Conservation (phyloP, 2,797 vertebrate species). For the Eulemur mongoz region DNA sequence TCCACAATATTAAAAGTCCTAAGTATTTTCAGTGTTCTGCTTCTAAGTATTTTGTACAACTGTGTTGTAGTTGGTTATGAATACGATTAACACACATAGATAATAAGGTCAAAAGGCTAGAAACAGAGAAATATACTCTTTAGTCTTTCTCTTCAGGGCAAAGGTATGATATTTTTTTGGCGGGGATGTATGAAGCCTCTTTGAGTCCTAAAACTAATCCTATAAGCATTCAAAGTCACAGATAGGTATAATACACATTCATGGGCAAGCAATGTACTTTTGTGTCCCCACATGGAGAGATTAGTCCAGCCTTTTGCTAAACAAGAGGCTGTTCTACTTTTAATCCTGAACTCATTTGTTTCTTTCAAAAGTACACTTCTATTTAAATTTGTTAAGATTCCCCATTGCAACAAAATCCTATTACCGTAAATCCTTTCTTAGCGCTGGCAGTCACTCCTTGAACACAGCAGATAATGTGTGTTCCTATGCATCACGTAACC, state of each 20-base stretch:
- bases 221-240: constrained; percentile 27
- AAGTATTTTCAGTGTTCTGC: not conserved
- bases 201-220: not conserved
- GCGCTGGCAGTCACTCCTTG: not conserved
- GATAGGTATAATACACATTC: not conserved
- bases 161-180: not conserved
- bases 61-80: not conserved
- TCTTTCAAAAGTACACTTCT: constrained; percentile 55
- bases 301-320: constrained; percentile 28
- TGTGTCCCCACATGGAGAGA: not conserved
- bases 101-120: constrained; percentile 5
- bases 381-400: constrained; percentile 39
- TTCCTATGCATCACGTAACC: not conserved
- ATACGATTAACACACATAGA: not conserved
- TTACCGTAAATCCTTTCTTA: not conserved
- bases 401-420: constrained; percentile 34
- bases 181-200: not conserved
- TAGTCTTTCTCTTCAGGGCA: not conserved
- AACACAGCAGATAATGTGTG: not conserved
- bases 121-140: constrained; percentile 20
- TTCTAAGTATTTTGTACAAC: not conserved
- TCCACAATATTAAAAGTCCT: not conserved
- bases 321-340: constrained; percentile 61
- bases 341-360: constrained; percentile 47
- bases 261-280: not conserved